Evolutionary conservation across 1,140 invertebrate species (phyloP).

Genomic region (Platorchestia sp.): DNA sequence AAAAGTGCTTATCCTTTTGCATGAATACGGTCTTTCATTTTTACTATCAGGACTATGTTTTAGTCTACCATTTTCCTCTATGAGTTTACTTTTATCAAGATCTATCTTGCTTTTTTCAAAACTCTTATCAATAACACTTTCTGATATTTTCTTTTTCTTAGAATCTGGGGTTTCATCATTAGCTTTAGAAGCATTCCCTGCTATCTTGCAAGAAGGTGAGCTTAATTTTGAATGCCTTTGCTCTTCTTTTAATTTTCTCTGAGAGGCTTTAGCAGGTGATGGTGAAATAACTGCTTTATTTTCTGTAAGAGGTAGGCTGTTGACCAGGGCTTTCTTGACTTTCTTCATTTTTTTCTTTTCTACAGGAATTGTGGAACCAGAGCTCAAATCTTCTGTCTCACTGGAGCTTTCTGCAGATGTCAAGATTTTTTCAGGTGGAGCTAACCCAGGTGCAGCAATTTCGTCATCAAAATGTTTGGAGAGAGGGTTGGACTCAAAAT

Average conservation of each 20-base stretch:
- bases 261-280: background rate
- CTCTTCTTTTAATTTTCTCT: background rate
- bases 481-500: conserved; percentile 13
- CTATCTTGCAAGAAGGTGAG: background rate
- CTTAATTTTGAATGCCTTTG: background rate
- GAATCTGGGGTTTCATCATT: background rate
- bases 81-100: background rate
- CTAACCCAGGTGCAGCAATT: background rate
- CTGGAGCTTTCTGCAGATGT: conserved; percentile 43
- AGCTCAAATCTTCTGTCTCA: conserved; percentile 23
- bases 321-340: background rate
- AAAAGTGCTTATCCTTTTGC: conserved; percentile 25
- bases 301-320: conserved; percentile 24
- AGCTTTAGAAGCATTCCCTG: background rate
- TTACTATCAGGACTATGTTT: background rate
- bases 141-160: background rate
- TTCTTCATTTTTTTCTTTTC: conserved; percentile 27
- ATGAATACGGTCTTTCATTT: background rate
- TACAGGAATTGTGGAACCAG: background rate
- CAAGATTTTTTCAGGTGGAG: conserved; percentile 44
- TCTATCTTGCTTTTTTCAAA: conserved; percentile 1
- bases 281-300: conserved; percentile 28
- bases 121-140: background rate
- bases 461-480: conserved; percentile 14
- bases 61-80: background rate